Base-by-base conservation (phyloP, 2,888 invertebrate genomes). In the Oxyteleia sp. region DNA sequence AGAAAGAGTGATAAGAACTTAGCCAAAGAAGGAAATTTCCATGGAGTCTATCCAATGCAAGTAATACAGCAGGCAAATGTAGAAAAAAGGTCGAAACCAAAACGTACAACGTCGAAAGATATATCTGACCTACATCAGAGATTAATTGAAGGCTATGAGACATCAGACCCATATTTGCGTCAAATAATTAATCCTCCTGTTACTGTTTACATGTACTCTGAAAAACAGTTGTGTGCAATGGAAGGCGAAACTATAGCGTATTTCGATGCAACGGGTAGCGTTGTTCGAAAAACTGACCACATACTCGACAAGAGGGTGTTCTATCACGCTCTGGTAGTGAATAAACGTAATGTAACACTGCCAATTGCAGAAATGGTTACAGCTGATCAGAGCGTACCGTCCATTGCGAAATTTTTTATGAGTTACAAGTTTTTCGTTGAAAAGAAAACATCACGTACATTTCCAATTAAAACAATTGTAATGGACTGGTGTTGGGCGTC, bases 301-400 rank as follows among this genome's bases (percentile, higher is more conserved):
- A 29, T 16, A 2, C 3, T 23, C 23, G 29, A 10, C 10, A 47
- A 32, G 18, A 49, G 13, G 38, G 23, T 64, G 0, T 16, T 43
- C 4, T 61, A 45, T 45, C 15, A 61, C n/a, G 61, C 29, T 13
- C 7, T 61, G 4, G 61, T 64, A 4, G 35, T 64, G 0, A 47
- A 49, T 18, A n/a, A n/a, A n/a, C n/a, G n/a, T n/a, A n/a, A n/a
- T n/a, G n/a, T n/a, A n/a, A n/a, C n/a, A n/a, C n/a, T n/a, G n/a
- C n/a, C n/a, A n/a, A n/a, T n/a, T n/a, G n/a, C n/a, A 2, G 75
- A 57, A 57, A 41, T 75, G 47, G 4, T 66, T 10, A 75, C 64
- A 0, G 35, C n/a, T 4, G 29, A 61, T 15, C 64, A 57, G n/a
- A 68, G 15, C 8, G 32, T 68, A 0, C 26, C 49, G 3, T 49